phyloP scores from a whole-genome alignment of 2,797 vertebrate species.

The Chaetodon trifasciatus region DNA sequence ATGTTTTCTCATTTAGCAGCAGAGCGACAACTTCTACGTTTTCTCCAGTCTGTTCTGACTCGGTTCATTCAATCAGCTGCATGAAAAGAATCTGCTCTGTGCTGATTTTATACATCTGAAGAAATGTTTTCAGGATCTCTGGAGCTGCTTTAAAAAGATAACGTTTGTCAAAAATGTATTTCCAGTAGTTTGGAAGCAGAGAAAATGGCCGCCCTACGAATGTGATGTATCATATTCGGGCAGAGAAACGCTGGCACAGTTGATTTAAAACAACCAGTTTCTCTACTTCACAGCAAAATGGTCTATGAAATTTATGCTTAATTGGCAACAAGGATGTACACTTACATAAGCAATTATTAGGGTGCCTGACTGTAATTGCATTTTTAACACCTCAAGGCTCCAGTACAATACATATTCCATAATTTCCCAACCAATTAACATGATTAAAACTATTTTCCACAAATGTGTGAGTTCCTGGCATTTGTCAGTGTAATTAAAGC shows the following conservation, averaged over 20 bases:
- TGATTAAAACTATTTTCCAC: slow-evolving; percentile 49
- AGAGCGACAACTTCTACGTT: slow-evolving; percentile 39
- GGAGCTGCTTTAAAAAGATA: background rate
- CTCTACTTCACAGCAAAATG: background rate
- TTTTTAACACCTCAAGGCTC: slow-evolving; percentile 45
- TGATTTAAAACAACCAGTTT: slow-evolving; percentile 10
- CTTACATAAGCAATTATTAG: slow-evolving; percentile 35
- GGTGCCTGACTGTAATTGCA: slow-evolving; percentile 34
- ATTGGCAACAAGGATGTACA: slow-evolving; percentile 23
- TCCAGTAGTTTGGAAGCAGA: background rate
- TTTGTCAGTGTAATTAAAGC: slow-evolving; percentile 51
- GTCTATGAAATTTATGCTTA: slow-evolving; percentile 12
- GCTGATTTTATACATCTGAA: background rate
- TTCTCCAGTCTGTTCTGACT: background rate
- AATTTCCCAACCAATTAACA: slow-evolving; percentile 42
- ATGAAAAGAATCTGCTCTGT: slow-evolving; percentile 6
- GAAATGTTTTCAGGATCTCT: background rate
- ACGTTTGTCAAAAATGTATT: slow-evolving; percentile 19
- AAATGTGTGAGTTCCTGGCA: slow-evolving; percentile 47
- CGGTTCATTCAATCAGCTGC: slow-evolving; percentile 29
- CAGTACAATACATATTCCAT: slow-evolving; percentile 23
- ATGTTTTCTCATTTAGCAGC: slow-evolving; percentile 56
- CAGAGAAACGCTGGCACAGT: background rate
- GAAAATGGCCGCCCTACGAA: background rate
- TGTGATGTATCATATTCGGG: background rate